phyloP scores from a whole-genome alignment of 2,888 invertebrate genomes.

The Blera fallax region DNA sequence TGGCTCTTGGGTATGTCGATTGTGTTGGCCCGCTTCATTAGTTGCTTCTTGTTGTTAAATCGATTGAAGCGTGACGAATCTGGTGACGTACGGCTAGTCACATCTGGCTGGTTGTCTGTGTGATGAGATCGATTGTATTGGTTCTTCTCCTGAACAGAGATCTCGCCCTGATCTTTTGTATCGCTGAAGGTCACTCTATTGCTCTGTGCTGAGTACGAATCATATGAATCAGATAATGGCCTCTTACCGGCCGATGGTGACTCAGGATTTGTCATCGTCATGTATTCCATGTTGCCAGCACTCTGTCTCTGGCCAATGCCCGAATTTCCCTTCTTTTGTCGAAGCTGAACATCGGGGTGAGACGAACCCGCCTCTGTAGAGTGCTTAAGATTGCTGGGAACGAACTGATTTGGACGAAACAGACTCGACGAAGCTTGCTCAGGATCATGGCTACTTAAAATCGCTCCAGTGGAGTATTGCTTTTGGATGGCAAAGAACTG shows the following conservation, averaged over 20 bases:
- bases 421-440: conserved; percentile 73
- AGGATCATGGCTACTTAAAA: conserved; percentile 73
- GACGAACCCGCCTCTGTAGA: conserved; percentile 46
- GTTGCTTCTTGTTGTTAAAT: conserved; percentile 85
- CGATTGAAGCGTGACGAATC: conserved; percentile 77
- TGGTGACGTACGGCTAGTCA: conserved; percentile 74
- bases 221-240: conserved; percentile 75
- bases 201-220: conserved; percentile 70
- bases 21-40: conserved; percentile 94
- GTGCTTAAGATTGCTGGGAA: conserved; percentile 75
- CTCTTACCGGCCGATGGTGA: conserved; percentile 32
- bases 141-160: conserved; percentile 58
- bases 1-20: conserved; percentile 91
- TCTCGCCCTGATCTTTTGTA: conserved; percentile 2
- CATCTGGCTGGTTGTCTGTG: conserved; percentile 44
- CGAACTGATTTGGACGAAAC: conserved; percentile 80
- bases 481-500: conserved; percentile 80
- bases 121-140: conserved; percentile 59
- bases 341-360: conserved; percentile 68
- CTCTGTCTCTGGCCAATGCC: conserved; percentile 72
- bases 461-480: conserved; percentile 82
- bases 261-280: conserved; percentile 36
- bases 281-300: conserved; percentile 51
- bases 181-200: conserved; percentile 72
- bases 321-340: conserved; percentile 72